Conservation (phyloP, 1,140 invertebrate genomes). For the Papilio helenus region DNA sequence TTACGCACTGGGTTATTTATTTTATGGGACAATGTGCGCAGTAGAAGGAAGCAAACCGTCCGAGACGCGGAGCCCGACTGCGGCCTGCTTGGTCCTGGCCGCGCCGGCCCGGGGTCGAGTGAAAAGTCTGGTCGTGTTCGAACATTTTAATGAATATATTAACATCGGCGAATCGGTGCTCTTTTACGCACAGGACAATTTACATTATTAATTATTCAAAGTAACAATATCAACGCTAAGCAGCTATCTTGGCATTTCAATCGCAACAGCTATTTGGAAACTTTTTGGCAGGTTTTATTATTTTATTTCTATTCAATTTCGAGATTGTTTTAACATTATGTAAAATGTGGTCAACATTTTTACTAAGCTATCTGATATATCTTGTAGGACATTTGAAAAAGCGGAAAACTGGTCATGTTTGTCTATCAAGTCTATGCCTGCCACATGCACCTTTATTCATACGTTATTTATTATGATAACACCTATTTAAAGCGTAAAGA, state of each 20-base stretch:
- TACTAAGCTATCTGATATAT: too few species aligned
- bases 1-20: slow-evolving; percentile 66
- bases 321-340: too few species aligned
- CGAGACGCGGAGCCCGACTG: slow-evolving; percentile 50
- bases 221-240: slow-evolving; percentile 19
- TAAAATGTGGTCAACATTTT: too few species aligned
- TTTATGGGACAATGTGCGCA: slow-evolving; percentile 52
- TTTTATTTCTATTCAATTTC: too few species aligned
- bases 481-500: not conserved
- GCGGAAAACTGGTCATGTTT: not conserved
- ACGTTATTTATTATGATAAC: not conserved
- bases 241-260: not conserved
- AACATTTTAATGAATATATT: slow-evolving; percentile 74
- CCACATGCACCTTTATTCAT: not conserved
- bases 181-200: slow-evolving; percentile 62
- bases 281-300: not conserved
- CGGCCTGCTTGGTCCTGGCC: slow-evolving; percentile 55
- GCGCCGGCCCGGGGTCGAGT: slow-evolving; percentile 51
- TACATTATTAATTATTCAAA: slow-evolving; percentile 62
- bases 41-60: slow-evolving; percentile 44
- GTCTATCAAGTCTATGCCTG: not conserved
- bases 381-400: not conserved
- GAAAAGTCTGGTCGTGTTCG: slow-evolving; percentile 59
- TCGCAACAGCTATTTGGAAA: not conserved
- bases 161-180: slow-evolving; percentile 63